Evolutionary conservation across 2,888 invertebrate genomes (phyloP).

Genomic region (Palloptera scutellata): DNA sequence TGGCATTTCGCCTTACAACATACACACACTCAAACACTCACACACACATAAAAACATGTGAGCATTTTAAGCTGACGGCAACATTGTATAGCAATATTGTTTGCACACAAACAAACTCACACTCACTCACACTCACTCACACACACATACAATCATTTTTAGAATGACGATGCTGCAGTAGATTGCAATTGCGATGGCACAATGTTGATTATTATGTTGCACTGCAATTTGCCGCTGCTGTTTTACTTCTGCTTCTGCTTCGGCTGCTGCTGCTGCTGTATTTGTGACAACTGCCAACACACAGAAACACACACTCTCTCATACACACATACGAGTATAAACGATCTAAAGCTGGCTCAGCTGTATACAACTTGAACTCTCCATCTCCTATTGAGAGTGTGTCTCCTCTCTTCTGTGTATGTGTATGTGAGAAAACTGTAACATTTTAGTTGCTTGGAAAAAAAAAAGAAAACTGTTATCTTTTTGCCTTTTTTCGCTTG

Average conservation of each 20-base stretch:
- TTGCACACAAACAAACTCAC: background rate
- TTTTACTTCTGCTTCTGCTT: background rate
- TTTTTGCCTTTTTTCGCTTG: too few species aligned
- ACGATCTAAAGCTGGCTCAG: too few species aligned
- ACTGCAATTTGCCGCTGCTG: background rate
- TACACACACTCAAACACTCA: too few species aligned
- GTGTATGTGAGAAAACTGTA: too few species aligned
- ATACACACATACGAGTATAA: background rate
- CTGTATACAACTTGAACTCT: too few species aligned
- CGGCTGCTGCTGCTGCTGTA: background rate
- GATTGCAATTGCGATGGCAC: constrained; percentile 13
- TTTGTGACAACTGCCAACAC: background rate
- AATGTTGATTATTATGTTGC: background rate
- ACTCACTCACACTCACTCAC: too few species aligned
- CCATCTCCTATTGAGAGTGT: too few species aligned
- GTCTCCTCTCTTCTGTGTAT: too few species aligned
- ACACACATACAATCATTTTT: background rate
- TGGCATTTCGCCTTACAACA: constrained; percentile 10
- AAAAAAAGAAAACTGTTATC: too few species aligned
- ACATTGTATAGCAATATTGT: constrained; percentile 13
- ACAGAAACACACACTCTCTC: background rate
- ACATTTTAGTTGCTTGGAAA: too few species aligned
- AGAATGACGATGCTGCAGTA: constrained; percentile 10
- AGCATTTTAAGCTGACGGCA: constrained; percentile 25
- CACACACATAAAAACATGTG: too few species aligned